phyloP scores from a whole-genome alignment of 2,113 vertebrate species.

The Brienomyrus brachyistius region DNA sequence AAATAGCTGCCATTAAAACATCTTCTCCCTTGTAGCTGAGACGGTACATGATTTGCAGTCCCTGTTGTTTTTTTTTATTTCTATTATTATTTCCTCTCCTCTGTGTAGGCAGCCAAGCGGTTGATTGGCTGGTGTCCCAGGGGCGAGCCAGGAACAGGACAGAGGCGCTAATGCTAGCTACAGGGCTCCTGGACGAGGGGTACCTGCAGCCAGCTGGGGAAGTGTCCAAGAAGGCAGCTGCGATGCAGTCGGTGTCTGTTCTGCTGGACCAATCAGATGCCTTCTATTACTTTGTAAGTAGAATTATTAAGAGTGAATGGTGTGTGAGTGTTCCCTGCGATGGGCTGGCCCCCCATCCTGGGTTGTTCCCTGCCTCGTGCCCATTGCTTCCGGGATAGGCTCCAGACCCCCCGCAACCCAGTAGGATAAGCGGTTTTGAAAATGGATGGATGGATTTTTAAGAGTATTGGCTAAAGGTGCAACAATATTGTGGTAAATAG shows the following conservation, averaged over 20 bases:
- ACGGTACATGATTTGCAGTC: neutral
- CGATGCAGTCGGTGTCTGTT: constrained; percentile 58
- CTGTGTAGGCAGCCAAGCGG: constrained; percentile 68
- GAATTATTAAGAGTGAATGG: neutral
- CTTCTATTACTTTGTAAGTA: constrained; percentile 91
- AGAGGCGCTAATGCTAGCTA: constrained; percentile 77
- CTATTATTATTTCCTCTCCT: neutral
- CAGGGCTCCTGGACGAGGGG: constrained; percentile 81
- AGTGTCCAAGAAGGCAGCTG: constrained; percentile 68
- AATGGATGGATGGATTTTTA: too few relatives aligned
- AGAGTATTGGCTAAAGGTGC: neutral
- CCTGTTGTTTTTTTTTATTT: neutral
- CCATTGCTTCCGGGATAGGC: too few relatives aligned
- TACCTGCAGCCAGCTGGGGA: constrained; percentile 86
- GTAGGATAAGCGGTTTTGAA: too few relatives aligned
- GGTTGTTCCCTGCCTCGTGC: too few relatives aligned
- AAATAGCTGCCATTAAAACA: neutral
- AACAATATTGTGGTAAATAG: neutral
- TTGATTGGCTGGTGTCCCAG: constrained; percentile 85
- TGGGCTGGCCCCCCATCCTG: too few relatives aligned
- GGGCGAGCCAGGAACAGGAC: constrained; percentile 71
- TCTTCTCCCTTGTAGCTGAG: neutral
- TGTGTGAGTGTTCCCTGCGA: too few relatives aligned
- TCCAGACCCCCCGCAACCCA: too few relatives aligned
- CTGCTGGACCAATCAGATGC: constrained; percentile 77